Base-by-base conservation (phyloP, 2,797 vertebrate species). In the Myripristis jacobus region DNA sequence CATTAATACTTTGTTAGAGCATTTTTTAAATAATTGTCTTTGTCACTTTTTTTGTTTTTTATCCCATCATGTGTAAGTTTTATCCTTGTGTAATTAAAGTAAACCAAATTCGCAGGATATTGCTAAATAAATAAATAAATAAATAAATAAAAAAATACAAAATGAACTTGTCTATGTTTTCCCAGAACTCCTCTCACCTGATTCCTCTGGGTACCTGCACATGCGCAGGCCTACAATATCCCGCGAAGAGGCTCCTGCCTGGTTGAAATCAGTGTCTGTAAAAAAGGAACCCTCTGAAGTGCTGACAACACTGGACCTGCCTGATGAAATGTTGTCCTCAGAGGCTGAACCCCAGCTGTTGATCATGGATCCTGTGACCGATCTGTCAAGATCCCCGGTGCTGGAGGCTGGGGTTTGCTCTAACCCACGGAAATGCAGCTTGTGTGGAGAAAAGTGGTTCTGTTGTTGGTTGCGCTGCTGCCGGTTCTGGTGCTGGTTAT, bases 331-430 rank as follows among this genome's bases (percentile, higher is more conserved):
- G 93, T 96, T 96, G 87, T 97, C 97, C 73, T 98, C 97, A 0
- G 97, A 98, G 52, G 97, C 97, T 0, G 97, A 98, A 68, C 97
- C 97, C 97, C 97, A 97, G 89, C 97, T 97, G 59, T 98, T 98
- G 84, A 98, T 96, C 97, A 98, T 97, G 79, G 97, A 98, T 15
- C 97, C 97, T 0, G 96, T 96, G 66, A 97, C 95, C 0, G 96
- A 97, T 85, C 95, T 95, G 90, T 97, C 96, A 68, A 97, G 91
- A 87, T 97, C 96, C 43, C 96, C 96, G 0, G 95, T 94, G n/a
- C 97, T 98, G 70, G 96, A 98, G 67, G 96, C 95, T 0, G 97
- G 96, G 6, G 97, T 98, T 85, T 96, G 96, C 88, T 96, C 96
- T 44, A 96, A 94, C 64, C 96, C 96, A 0, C 94, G 95, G 47